Base-by-base conservation (phyloP, 2,888 invertebrate genomes). In the Xestobium rufovillosum region DNA sequence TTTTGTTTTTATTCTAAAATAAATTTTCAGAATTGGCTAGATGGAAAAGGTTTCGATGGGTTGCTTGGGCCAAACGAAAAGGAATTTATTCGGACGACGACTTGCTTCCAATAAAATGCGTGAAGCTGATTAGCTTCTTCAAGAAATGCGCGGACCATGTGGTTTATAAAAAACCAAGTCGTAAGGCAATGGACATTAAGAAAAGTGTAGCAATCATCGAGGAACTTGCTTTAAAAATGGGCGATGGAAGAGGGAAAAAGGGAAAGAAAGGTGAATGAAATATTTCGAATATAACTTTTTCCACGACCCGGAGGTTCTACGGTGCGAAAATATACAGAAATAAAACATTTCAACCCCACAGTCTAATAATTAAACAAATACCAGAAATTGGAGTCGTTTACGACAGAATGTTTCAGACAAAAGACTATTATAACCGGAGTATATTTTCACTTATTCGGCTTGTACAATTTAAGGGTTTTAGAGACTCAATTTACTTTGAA, bases 1-100 rank as follows among this genome's bases (percentile, higher is more conserved):
- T n/a, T n/a, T n/a, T n/a, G n/a, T n/a, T n/a, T n/a, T n/a, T n/a
- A n/a, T n/a, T n/a, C n/a, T n/a, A n/a, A n/a, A n/a, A n/a, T n/a
- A n/a, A n/a, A n/a, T n/a, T n/a, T n/a, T n/a, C n/a, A 60, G 63
- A 61, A 14, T 48, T 63, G 27, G 57, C 60, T 6, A 48, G 51
- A 15, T 71, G 70, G 70, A 69, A 70, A 50, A 43, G 57, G 3
- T 62, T 60, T 46, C 60, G 70, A 3, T 70, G 69, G 66, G 37
- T 67, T 27, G 55, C 60, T 23, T 71, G 70, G 70, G 68, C 69
- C 2, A 56, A 60, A 8, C 39, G 50, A 2, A 55, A 58, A 25
- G 64, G 64, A 2, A 51, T 58, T 43, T 45, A 52, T 4, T 48
- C 50, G 1, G 51, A 56, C 11, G 48, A 52, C 14, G 25, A 39